Percentiles rank a stretch among this genome's conserved stretches.
phyloP scores from a whole-genome alignment of 2,888 invertebrate species.

The Epicampocera succincta region DNA sequence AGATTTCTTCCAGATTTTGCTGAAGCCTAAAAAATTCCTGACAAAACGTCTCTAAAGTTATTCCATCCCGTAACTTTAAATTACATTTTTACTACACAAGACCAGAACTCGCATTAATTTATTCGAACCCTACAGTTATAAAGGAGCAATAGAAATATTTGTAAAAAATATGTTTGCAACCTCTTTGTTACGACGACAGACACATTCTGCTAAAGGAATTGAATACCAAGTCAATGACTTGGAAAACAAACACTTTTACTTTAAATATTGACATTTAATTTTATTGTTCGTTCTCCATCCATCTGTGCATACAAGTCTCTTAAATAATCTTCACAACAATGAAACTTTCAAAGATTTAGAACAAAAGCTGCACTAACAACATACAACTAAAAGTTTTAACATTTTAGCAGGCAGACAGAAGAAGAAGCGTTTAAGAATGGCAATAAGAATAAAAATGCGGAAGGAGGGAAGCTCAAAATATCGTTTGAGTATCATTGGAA shows the following conservation, averaged over 20 bases:
- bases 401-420: background rate
- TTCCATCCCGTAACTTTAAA: background rate
- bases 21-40: too few relatives aligned
- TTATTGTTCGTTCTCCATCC: slow-evolving; percentile 14
- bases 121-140: background rate
- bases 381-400: background rate
- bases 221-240: slow-evolving; percentile 44
- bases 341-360: slow-evolving; percentile 39
- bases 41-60: too few relatives aligned
- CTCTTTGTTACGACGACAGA: background rate
- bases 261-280: slow-evolving; percentile 36
- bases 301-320: slow-evolving; percentile 35
- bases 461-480: too few relatives aligned
- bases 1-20: too few relatives aligned
- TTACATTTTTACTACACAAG: too few relatives aligned
- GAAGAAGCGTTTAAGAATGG: background rate
- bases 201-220: slow-evolving; percentile 12
- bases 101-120: background rate
- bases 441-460: slow-evolving; percentile 2
- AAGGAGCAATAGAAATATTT: slow-evolving; percentile 10
- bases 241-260: slow-evolving; percentile 28
- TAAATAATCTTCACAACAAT: slow-evolving; percentile 51
- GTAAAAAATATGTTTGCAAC: slow-evolving; percentile 1
- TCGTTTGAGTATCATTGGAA: too few relatives aligned
- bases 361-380: slow-evolving; percentile 10